phyloP scores from a whole-genome alignment of 2,797 vertebrate species.

The Micrastur ruficollis region DNA sequence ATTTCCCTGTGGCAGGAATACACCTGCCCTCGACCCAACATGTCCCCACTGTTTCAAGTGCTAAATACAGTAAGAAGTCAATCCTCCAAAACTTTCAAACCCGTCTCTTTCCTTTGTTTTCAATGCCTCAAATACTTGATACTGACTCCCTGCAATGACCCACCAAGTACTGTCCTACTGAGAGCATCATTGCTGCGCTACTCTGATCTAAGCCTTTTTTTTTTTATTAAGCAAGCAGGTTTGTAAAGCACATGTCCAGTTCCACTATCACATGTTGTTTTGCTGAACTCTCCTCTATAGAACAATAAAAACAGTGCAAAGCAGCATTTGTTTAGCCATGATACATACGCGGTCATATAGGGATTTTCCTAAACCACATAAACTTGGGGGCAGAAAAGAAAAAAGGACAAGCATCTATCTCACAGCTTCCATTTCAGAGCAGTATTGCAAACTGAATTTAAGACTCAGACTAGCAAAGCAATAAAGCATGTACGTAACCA shows the following conservation, averaged over 20 bases:
- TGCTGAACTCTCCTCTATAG: background rate
- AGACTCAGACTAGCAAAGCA: background rate
- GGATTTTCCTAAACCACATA: background rate
- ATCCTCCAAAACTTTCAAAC: background rate
- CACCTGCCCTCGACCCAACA: background rate
- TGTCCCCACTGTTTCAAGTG: background rate
- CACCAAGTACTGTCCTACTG: background rate
- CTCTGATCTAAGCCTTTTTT: background rate
- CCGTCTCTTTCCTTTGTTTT: background rate
- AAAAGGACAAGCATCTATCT: background rate
- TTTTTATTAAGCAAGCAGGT: background rate
- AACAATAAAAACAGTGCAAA: background rate
- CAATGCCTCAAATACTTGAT: background rate
- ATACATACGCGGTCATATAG: rapidly evolving
- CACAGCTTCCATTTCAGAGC: background rate
- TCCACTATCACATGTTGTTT: background rate
- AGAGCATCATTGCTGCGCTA: background rate
- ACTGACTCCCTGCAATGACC: no score
- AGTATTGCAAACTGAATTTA: background rate
- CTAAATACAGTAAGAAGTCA: background rate
- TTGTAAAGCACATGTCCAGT: background rate
- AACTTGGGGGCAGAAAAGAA: background rate
- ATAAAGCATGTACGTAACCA: background rate
- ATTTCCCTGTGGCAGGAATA: background rate
- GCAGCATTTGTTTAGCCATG: background rate